phyloP scores from a whole-genome alignment of 2,888 invertebrate species.

The Caenorhabditis afra region DNA sequence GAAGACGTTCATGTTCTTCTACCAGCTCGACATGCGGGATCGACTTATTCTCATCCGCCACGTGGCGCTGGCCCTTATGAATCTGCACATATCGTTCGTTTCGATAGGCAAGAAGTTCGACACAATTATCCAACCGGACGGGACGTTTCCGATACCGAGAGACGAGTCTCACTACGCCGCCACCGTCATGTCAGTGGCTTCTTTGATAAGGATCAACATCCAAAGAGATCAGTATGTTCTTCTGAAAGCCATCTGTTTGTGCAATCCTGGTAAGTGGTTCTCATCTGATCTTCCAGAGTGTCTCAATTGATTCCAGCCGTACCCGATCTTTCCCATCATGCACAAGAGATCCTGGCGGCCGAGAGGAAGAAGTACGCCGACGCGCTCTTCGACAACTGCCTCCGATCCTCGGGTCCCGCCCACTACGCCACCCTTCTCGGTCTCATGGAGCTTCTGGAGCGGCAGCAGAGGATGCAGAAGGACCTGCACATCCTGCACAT shows the following conservation, averaged over 20 bases:
- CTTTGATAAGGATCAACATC: conserved; percentile 36
- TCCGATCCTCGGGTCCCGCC: conserved; percentile 30
- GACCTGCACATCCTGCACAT: conserved; percentile 41
- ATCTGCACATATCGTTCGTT: conserved; percentile 35
- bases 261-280: conserved; percentile 35
- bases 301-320: conserved; percentile 31
- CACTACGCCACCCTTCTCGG: conserved; percentile 29
- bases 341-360: background rate
- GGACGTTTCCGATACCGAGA: background rate
- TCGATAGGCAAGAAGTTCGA: conserved; percentile 27
- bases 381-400: conserved; percentile 39
- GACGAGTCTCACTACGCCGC: conserved; percentile 25
- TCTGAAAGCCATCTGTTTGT: conserved; percentile 48
- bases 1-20: conserved; percentile 46
- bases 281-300: background rate
- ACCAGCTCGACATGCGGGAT: conserved; percentile 27
- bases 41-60: conserved; percentile 18
- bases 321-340: conserved; percentile 34
- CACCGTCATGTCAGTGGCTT: conserved; percentile 39
- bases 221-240: conserved; percentile 29
- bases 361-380: conserved; percentile 21
- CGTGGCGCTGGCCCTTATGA: conserved; percentile 32
- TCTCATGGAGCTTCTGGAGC: conserved; percentile 33
- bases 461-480: conserved; percentile 38
- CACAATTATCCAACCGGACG: conserved; percentile 30